Conservation (phyloP, 1,140 invertebrate species). For the Pseudobourletiella spinata region DNA sequence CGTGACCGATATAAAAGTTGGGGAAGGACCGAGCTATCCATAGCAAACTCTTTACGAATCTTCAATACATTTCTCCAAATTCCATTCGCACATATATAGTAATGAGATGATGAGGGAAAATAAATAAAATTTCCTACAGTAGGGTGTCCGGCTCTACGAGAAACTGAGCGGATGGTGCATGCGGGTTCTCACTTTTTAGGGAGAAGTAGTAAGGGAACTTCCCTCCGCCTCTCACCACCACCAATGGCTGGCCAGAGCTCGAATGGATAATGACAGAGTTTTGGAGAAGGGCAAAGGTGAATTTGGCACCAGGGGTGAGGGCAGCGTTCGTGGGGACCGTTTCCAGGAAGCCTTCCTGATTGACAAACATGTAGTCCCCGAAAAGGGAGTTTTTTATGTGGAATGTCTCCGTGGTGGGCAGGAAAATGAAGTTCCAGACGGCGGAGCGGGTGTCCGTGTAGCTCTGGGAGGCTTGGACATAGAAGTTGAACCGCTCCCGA, state of each 20-base stretch:
- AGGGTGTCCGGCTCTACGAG: conserved; percentile 2
- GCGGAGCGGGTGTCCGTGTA: conserved; percentile 8
- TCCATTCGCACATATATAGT: too few relatives aligned
- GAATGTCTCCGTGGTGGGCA: neutral
- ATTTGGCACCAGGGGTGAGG: neutral
- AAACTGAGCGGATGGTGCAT: neutral
- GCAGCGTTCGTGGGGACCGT: neutral
- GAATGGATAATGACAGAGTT: neutral
- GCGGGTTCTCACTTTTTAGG: neutral
- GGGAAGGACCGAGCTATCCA: too few relatives aligned
- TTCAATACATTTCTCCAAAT: too few relatives aligned
- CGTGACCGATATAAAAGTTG: too few relatives aligned
- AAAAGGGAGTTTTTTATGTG: neutral
- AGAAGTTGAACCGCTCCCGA: conserved; percentile 3
- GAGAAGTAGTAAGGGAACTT: conserved; percentile 5
- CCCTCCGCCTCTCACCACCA: conserved; percentile 1
- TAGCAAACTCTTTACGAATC: too few relatives aligned
- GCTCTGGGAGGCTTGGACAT: neutral
- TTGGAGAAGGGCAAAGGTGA: neutral
- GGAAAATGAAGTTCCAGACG: neutral
- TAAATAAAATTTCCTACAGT: neutral
- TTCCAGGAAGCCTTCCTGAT: conserved; percentile 3
- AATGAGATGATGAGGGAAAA: too few relatives aligned
- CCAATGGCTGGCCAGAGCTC: neutral
- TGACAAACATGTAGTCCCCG: conserved; percentile 8